Evolutionary conservation across 2,113 vertebrate species (phyloP).

Genomic region (Anoura caudifer): DNA sequence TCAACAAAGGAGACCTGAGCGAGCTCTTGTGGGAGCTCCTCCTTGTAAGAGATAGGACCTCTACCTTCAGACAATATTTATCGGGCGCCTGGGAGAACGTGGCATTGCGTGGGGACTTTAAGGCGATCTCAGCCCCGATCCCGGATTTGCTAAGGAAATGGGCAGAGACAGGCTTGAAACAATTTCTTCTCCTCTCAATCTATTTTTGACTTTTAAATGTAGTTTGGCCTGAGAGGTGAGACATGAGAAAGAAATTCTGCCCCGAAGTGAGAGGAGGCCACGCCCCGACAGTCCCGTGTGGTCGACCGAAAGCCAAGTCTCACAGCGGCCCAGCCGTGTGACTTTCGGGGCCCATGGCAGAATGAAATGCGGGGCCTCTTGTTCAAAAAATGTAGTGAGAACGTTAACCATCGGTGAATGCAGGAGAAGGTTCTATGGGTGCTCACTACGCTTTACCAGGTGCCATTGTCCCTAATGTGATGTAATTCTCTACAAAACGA

Average conservation of each 20-base stretch:
- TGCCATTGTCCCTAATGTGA: not conserved
- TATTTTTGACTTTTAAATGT: not conserved
- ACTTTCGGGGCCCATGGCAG: not conserved
- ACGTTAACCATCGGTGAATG: not conserved
- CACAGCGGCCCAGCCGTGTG: not conserved
- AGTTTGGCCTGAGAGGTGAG: not conserved
- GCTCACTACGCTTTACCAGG: not conserved
- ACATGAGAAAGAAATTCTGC: not conserved
- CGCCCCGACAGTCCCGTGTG: not conserved
- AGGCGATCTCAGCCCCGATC: not conserved
- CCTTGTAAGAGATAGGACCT: not conserved
- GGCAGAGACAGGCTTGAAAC: not conserved
- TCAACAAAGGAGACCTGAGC: not conserved
- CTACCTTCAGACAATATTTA: not conserved
- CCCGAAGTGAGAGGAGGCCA: not conserved
- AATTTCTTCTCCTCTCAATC: not conserved
- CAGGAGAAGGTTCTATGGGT: not conserved
- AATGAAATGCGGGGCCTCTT: not conserved
- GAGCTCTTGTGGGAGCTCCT: not conserved
- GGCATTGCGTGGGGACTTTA: not conserved
- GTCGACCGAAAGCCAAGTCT: not conserved
- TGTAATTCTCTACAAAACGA: not conserved
- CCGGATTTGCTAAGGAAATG: not conserved
- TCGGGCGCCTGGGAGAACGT: not conserved
- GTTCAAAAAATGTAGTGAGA: not conserved